Evolutionary conservation across 2,888 invertebrate species (phyloP).

Genomic region (Willowsia nigromaculata): DNA sequence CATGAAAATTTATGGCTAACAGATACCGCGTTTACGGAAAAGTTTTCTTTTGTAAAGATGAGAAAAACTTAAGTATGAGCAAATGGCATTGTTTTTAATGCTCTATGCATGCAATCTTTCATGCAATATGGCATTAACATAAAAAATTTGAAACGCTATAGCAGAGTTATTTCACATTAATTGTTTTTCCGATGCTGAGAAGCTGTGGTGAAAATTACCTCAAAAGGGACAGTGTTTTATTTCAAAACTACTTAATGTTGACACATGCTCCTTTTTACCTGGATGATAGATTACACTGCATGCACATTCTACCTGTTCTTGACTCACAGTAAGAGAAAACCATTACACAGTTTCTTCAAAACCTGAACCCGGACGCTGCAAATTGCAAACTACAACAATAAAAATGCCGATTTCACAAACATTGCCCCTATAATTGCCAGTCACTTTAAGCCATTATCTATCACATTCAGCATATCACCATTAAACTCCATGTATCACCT

Average conservation of each 20-base stretch:
- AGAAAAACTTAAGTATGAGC: no score
- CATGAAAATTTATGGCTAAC: no score
- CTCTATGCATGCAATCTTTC: no score
- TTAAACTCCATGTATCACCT: slow-evolving; percentile 33
- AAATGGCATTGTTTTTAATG: no score
- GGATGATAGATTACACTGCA: slow-evolving; percentile 25
- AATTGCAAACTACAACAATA: background rate
- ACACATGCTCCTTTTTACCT: slow-evolving; percentile 2
- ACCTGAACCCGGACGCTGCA: background rate
- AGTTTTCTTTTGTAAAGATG: no score
- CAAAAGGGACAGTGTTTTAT: background rate
- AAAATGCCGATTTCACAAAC: background rate
- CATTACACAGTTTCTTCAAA: background rate
- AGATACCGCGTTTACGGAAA: no score
- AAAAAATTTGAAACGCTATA: no score
- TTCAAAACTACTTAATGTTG: slow-evolving; percentile 11
- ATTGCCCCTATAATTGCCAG: background rate
- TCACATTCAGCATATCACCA: slow-evolving; percentile 9
- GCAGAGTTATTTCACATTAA: no score
- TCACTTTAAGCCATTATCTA: background rate
- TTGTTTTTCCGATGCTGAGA: no score
- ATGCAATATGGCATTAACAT: no score
- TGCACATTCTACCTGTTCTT: background rate
- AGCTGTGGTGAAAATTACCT: no score
- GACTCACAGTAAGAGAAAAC: background rate